These are phyloP conservation scores for Petrocephalus sullivani DNA, from an alignment of 2,797 vertebrate species.

Conservation along the genomic window DNA sequence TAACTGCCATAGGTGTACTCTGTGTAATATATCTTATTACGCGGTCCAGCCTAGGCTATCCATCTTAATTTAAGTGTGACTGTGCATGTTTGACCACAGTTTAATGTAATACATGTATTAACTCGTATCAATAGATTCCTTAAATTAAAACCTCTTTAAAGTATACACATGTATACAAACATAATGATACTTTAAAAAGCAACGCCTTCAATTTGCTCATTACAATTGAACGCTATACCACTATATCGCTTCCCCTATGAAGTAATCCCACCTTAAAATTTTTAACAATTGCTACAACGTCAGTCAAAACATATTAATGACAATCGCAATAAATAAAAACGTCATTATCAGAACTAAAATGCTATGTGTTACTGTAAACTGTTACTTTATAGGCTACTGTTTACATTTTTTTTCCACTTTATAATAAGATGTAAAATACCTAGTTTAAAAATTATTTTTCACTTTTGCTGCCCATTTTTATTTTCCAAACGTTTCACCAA, in stretches of 20 bases:
- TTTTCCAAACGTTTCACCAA: background rate
- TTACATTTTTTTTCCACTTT: background rate
- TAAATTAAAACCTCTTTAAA: background rate
- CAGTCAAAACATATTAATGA: background rate
- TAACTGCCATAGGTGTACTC: background rate
- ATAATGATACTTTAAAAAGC: background rate
- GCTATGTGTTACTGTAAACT: background rate
- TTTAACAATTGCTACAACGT: background rate
- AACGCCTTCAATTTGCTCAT: background rate
- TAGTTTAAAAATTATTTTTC: background rate
- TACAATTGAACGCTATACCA: background rate
- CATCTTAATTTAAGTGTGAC: background rate
- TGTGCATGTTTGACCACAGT: background rate
- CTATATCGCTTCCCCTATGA: background rate
- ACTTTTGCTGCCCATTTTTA: too few species aligned
- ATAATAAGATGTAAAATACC: background rate
- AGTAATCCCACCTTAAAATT: background rate
- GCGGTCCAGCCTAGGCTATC: background rate
- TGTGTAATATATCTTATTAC: background rate
- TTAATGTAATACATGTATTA: background rate
- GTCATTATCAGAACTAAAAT: background rate
- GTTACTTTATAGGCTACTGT: background rate
- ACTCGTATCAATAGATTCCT: background rate
- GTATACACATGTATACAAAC: background rate
- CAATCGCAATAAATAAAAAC: background rate